Evolutionary conservation across 2,113 vertebrate species (phyloP).

Genomic region (Rutilus rutilus): DNA sequence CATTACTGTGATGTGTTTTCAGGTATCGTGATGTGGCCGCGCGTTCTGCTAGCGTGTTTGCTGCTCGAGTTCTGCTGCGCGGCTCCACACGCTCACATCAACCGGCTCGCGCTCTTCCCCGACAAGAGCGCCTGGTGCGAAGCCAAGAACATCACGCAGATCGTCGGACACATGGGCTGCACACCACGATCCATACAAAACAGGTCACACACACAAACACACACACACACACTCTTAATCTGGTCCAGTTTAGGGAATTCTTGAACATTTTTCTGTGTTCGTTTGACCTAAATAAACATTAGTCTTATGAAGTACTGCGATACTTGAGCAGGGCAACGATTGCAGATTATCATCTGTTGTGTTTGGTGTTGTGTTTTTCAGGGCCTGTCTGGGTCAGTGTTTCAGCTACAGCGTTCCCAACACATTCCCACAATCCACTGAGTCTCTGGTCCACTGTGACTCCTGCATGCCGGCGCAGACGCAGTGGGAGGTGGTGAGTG

Average conservation of each 20-base stretch:
- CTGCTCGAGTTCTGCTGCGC: constrained; percentile 83
- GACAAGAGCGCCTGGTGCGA: constrained; percentile 99
- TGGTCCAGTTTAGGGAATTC: background rate
- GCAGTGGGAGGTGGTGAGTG: constrained; percentile 98
- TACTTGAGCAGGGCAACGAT: background rate
- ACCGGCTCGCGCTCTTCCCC: constrained; percentile 95
- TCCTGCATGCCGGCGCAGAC: constrained; percentile 97
- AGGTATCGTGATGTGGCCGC: constrained; percentile 80
- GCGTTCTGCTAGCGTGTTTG: constrained; percentile 73
- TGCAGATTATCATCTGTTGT: background rate
- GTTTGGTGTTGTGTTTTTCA: constrained; percentile 61
- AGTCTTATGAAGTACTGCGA: background rate
- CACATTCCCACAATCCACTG: constrained; percentile 97
- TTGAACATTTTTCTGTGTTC: background rate
- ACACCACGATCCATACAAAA: constrained; percentile 97
- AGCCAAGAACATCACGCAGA: constrained; percentile 99
- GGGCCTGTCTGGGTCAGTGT: constrained; percentile 97
- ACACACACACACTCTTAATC: background rate
- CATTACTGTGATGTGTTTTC: constrained; percentile 47
- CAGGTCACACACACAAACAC: constrained; percentile 80
- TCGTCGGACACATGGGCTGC: constrained; percentile 96
- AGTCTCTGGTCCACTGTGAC: constrained; percentile 98
- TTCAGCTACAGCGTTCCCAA: constrained; percentile 99
- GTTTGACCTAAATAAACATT: background rate
- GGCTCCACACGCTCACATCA: constrained; percentile 91